Evolutionary conservation across 2,888 invertebrate genomes (phyloP).

Genomic region (Drosophila meridionalis): DNA sequence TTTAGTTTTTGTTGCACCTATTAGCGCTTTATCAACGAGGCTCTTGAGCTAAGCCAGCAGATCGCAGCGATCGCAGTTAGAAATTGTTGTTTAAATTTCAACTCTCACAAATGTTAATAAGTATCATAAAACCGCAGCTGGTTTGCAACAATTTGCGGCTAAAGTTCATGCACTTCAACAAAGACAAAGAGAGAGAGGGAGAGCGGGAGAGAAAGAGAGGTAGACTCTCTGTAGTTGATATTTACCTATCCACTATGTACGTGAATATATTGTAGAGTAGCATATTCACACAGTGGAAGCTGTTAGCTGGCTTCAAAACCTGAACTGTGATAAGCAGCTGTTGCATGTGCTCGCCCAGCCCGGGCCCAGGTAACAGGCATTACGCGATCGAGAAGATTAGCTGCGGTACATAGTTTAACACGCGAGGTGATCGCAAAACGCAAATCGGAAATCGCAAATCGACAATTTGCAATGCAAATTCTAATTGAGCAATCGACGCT

Average conservation of each 20-base stretch:
- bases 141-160: slow-evolving; percentile 36
- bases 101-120: slow-evolving; percentile 19
- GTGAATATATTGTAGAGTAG: background rate
- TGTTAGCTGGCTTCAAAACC: slow-evolving; percentile 20
- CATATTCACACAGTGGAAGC: slow-evolving; percentile 18
- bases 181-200: background rate
- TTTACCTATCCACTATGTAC: slow-evolving; percentile 29
- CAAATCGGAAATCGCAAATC: background rate
- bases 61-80: slow-evolving; percentile 17
- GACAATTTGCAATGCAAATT: slow-evolving; percentile 36
- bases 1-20: slow-evolving; percentile 5
- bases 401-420: slow-evolving; percentile 13
- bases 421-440: slow-evolving; percentile 34
- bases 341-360: background rate
- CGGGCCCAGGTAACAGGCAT: slow-evolving; percentile 6
- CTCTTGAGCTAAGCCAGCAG: slow-evolving; percentile 30
- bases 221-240: slow-evolving; percentile 30
- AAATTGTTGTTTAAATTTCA: slow-evolving; percentile 23
- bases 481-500: slow-evolving; percentile 11
- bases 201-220: slow-evolving; percentile 6
- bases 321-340: slow-evolving; percentile 37
- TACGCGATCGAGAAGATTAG: slow-evolving; percentile 31
- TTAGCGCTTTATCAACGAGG: slow-evolving; percentile 14
- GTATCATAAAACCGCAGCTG: slow-evolving; percentile 23
- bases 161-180: slow-evolving; percentile 52